Evolutionary conservation across 2,888 invertebrate species (phyloP), one percentile per base, ranked within the genome.

Genomic region (Thera britannica): DNA sequence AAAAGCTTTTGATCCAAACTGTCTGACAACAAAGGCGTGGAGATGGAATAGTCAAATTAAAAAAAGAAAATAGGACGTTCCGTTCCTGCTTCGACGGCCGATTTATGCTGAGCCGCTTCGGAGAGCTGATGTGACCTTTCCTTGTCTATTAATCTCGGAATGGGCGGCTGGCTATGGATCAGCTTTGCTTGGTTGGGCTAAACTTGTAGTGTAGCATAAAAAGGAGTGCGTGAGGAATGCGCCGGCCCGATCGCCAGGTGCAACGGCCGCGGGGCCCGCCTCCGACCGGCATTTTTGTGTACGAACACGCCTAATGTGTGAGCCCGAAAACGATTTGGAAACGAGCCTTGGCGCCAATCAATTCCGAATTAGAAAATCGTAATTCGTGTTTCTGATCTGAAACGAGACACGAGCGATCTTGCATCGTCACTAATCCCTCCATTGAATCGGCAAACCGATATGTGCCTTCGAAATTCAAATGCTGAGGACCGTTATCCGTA

Each of bases 201-300:
- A 84, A 84, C 84, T 87, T 81, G 88, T 86, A 86, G 86, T 86
- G 86, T 86, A 85, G 86, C 83, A 90, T 90, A 91, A 92, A 91
- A 93, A 91, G 90, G 91, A 90, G 92, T 92, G 92, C 88, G 90
- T 92, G 88, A 88, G 91, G 93, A 92, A 93, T 92, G 92, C 88
- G 89, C 86, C 83, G 86, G 80, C 83, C 57, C 84, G 85, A 83
- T 84, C 84, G 88, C 86, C 92, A 93, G 92, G 93, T 93, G 93
- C 93, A 93, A 90, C 88, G 91, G 85, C 93, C 93, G 83, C 83
- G 80, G 80, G 88, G 86, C 85, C 87, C 90, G 89, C 90, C 90
- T 83, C 85, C 84, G 73, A 78, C 87, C 83, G 83, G 87, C 87
- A 90, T 90, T 92, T 92, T 92, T 90, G 89, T 90, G 84, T 85